Percentiles rank a stretch among this genome's conserved stretches.
Conservation (phyloP, 2,797 vertebrate species). For the Artibeus jamaicensis region DNA sequence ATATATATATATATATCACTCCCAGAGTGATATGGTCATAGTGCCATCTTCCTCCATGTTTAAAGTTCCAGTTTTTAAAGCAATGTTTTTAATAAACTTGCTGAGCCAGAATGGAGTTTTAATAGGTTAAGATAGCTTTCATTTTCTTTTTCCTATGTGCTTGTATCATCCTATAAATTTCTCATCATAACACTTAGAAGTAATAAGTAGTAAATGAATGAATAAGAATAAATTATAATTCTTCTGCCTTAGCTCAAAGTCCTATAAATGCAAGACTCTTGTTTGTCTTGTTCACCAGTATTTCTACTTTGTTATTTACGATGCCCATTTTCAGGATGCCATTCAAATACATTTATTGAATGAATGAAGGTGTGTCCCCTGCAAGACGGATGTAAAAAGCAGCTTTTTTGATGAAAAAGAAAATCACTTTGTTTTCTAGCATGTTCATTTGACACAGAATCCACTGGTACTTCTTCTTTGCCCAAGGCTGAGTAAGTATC, state of each 20-base stretch:
- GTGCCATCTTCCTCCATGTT: no score
- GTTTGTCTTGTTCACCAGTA: neutral
- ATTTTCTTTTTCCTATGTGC: neutral
- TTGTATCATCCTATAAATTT: neutral
- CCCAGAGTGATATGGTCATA: no score
- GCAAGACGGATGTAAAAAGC: neutral
- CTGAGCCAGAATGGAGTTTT: neutral
- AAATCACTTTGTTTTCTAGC: neutral
- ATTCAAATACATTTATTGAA: neutral
- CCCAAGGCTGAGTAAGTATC: neutral
- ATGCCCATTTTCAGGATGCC: neutral
- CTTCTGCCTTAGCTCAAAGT: neutral
- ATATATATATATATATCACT: no score
- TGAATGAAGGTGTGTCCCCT: neutral
- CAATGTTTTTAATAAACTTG: neutral
- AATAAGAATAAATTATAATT: neutral
- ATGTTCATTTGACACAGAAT: neutral
- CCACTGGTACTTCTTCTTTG: neutral
- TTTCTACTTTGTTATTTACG: neutral
- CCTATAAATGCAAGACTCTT: neutral
- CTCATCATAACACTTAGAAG: neutral
- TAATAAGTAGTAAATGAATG: neutral
- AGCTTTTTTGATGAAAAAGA: neutral
- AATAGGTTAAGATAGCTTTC: no score
- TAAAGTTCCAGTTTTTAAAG: neutral